Evolutionary conservation across 2,888 invertebrate genomes (phyloP).

Genomic region (Phytoseiulus persimilis): DNA sequence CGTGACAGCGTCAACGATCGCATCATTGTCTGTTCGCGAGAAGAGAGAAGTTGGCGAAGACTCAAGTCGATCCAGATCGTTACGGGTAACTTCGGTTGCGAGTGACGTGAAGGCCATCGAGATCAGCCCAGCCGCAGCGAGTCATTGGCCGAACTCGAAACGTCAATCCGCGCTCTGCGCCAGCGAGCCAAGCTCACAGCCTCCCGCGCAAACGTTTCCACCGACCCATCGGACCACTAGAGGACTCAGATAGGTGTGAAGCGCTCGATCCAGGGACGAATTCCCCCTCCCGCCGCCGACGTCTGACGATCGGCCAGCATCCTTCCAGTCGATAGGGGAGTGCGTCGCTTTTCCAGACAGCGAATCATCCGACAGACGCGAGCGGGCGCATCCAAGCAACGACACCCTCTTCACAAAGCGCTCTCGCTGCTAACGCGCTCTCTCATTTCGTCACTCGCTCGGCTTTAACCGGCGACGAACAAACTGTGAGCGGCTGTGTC

Average conservation of each 20-base stretch:
- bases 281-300: background rate
- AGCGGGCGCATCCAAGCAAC: background rate
- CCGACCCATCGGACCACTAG: background rate
- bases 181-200: background rate
- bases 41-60: background rate
- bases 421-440: background rate
- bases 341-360: background rate
- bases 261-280: background rate
- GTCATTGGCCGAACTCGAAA: background rate
- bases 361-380: background rate
- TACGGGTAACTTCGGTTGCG: slow-evolving; percentile 5
- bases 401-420: background rate
- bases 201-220: background rate
- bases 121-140: background rate
- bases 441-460: background rate
- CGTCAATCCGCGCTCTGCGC: background rate
- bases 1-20: background rate
- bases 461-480: background rate
- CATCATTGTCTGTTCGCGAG: background rate
- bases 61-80: background rate
- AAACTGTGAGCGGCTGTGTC: background rate
- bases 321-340: background rate
- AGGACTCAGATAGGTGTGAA: background rate
- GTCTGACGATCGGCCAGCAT: background rate
- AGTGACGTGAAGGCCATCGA: background rate